phyloP scores from a whole-genome alignment of 2,797 vertebrate genomes.

The Arnoldichthys spilopterus region DNA sequence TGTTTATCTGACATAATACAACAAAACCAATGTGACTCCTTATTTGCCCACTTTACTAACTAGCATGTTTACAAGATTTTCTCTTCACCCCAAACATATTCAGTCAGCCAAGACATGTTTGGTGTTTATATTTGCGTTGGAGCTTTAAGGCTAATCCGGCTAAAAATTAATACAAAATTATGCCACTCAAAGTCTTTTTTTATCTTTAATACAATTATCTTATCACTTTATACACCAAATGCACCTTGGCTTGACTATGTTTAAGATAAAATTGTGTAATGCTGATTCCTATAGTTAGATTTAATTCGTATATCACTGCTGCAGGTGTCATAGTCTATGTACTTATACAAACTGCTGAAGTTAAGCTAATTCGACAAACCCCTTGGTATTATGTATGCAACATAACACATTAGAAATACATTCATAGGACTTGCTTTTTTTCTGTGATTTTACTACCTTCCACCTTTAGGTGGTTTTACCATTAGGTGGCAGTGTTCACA shows the following conservation, averaged over 20 bases:
- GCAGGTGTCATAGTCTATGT: not conserved
- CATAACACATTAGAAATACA: not conserved
- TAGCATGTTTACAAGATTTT: not conserved
- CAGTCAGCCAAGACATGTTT: not conserved
- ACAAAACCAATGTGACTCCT: not conserved
- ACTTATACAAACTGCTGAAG: not conserved
- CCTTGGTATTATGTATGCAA: not conserved
- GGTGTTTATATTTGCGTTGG: not conserved
- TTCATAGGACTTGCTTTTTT: too few species aligned
- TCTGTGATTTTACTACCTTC: too few species aligned
- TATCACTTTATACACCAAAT: too few species aligned
- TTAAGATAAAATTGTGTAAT: too few species aligned
- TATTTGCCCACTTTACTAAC: not conserved
- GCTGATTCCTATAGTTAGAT: not conserved
- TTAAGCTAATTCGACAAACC: too few species aligned
- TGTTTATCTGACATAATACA: conserved; percentile 10
- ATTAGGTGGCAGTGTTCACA: conserved; percentile 6
- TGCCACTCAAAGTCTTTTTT: not conserved
- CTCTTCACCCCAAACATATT: not conserved
- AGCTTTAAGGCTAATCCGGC: not conserved
- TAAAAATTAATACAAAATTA: not conserved
- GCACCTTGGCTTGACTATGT: not conserved
- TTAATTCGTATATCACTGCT: not conserved
- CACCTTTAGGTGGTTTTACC: too few species aligned
- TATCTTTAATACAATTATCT: too few species aligned